Percentiles rank a stretch among this genome's conserved stretches.
Conservation (phyloP, 2,113 vertebrate genomes). For the Mirounga angustirostris region DNA sequence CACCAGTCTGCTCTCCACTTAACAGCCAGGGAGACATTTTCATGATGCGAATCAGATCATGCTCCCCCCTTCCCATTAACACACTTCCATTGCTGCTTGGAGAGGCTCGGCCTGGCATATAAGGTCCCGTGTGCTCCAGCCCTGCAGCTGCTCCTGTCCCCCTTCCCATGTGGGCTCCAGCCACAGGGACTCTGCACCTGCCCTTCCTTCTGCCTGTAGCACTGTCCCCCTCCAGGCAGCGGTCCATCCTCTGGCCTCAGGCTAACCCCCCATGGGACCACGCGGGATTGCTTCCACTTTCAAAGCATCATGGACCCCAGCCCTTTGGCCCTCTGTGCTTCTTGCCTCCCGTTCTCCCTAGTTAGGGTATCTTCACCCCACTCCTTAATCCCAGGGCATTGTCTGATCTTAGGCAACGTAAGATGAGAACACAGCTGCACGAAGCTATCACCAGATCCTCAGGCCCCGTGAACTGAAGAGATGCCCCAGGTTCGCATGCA, state of each 20-base stretch:
- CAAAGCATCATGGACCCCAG: background rate
- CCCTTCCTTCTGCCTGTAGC: background rate
- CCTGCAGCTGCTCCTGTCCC: background rate
- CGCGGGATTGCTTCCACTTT: background rate
- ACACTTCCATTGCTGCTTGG: background rate
- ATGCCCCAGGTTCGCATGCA: background rate
- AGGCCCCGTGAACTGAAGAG: background rate
- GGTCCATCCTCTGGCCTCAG: background rate
- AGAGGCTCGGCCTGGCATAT: background rate
- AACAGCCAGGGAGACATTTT: background rate
- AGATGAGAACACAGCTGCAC: background rate
- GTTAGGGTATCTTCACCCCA: background rate
- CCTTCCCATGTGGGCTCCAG: background rate
- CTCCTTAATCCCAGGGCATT: background rate
- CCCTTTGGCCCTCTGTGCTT: background rate
- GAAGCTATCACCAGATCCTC: too few relatives aligned
- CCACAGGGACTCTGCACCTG: background rate
- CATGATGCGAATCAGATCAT: background rate
- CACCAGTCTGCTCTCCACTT: background rate
- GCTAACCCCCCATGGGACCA: background rate
- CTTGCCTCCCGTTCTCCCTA: too few relatives aligned
- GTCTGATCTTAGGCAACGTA: background rate
- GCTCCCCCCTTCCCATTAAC: too few relatives aligned
- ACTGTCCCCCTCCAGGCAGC: background rate
- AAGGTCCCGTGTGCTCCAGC: background rate